Evolutionary conservation across 2,113 vertebrate species (phyloP).

Genomic region (Miniopterus natalensis): DNA sequence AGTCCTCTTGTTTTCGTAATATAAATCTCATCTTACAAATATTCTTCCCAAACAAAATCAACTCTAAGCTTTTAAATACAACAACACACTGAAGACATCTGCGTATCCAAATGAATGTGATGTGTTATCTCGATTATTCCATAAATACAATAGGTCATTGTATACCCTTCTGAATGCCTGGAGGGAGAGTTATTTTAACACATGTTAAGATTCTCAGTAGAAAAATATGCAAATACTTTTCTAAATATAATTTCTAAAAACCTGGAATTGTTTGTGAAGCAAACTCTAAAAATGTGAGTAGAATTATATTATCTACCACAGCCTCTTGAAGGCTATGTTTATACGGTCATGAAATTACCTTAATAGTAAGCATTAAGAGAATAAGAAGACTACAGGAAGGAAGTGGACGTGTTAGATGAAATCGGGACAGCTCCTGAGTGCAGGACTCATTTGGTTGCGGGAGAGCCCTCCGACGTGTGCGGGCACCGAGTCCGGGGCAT

Average conservation of each 20-base stretch:
- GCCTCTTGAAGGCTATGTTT: neutral
- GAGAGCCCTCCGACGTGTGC: neutral
- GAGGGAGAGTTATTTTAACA: neutral
- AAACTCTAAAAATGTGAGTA: neutral
- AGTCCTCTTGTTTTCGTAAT: neutral
- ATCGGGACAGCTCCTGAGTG: neutral
- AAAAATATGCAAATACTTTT: constrained; percentile 15
- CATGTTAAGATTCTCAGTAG: neutral
- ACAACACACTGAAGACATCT: constrained; percentile 6
- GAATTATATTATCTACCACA: constrained; percentile 25
- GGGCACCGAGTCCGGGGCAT: neutral
- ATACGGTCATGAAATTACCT: constrained; percentile 52
- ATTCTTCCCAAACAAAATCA: constrained; percentile 39
- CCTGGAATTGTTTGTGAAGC: neutral
- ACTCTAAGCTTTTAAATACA: neutral
- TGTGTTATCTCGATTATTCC: neutral
- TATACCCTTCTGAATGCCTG: neutral
- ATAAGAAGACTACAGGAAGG: neutral
- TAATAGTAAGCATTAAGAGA: constrained; percentile 36
- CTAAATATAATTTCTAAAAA: constrained; percentile 53
- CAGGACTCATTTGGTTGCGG: constrained; percentile 8
- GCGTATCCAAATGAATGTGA: neutral
- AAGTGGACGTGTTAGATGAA: constrained; percentile 47
- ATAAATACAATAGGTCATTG: constrained; percentile 41
- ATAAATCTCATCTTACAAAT: neutral